Evolutionary conservation across 1,140 invertebrate genomes (phyloP).

Genomic region (Lucilia cuprina): DNA sequence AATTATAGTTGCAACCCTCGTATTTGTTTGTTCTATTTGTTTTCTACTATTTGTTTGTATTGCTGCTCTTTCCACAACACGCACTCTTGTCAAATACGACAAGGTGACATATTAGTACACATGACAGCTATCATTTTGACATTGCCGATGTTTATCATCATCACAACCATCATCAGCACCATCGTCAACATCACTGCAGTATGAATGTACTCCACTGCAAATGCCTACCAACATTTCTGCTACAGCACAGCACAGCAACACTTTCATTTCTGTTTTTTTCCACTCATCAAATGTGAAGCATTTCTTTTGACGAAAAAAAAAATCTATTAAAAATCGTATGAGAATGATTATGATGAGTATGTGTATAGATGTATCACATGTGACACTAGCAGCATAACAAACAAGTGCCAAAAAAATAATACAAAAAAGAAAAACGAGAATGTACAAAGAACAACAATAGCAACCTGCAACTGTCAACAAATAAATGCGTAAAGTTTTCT

Average conservation of each 20-base stretch:
- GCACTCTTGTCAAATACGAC: neutral
- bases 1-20: no score
- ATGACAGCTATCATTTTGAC: slow-evolving; percentile 5
- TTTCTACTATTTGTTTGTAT: neutral
- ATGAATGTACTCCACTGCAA: neutral
- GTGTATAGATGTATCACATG: neutral
- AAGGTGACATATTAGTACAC: slow-evolving; percentile 11
- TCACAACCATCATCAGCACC: neutral
- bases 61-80: neutral
- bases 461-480: slow-evolving; percentile 13
- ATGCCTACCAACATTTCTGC: neutral
- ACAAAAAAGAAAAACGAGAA: no score
- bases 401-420: neutral
- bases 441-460: no score
- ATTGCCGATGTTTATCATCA: neutral
- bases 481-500: slow-evolving; percentile 6
- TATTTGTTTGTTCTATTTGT: neutral
- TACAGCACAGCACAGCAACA: neutral
- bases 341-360: neutral
- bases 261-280: neutral
- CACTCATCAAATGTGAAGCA: neutral
- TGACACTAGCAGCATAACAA: neutral
- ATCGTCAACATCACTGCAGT: neutral
- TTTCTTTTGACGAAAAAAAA: neutral
- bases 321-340: neutral